phyloP scores from a whole-genome alignment of 2,888 invertebrate genomes.

The Aleiodes testaceus region DNA sequence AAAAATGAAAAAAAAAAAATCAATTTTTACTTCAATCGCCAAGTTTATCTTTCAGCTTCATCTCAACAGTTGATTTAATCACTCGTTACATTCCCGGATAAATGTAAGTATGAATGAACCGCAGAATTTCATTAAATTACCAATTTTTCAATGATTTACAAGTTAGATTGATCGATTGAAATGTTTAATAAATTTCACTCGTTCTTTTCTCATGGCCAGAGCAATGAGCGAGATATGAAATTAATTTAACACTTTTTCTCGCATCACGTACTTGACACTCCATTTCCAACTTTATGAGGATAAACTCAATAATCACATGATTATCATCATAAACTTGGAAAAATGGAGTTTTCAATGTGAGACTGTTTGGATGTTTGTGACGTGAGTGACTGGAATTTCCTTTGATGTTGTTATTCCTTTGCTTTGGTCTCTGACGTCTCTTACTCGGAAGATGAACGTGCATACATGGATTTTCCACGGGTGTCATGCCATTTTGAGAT shows the following conservation, averaged over 20 bases:
- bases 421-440: not conserved
- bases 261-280: not conserved
- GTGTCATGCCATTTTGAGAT: conserved; percentile 11
- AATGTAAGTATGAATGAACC: conserved; percentile 41
- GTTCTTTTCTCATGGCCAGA: conserved; percentile 41
- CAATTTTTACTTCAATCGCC: conserved; percentile 39
- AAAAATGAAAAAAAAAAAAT: conserved; percentile 21
- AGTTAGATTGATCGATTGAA: conserved; percentile 4
- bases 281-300: not conserved
- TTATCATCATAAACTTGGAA: conserved; percentile 18
- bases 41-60: conserved; percentile 36
- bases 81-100: conserved; percentile 26
- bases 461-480: conserved; percentile 13
- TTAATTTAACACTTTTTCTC: conserved; percentile 6
- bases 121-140: not conserved
- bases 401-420: conserved; percentile 9
- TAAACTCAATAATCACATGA: not conserved
- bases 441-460: conserved; percentile 1
- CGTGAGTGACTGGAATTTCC: conserved; percentile 32
- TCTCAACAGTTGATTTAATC: not conserved
- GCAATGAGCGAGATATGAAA: not conserved
- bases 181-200: conserved; percentile 36
- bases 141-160: not conserved
- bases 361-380: conserved; percentile 30
- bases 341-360: conserved; percentile 5